These are phyloP conservation scores for Nemoura dubitans DNA, from an alignment of 2,888 invertebrate genomes.

Conservation along the genomic window DNA sequence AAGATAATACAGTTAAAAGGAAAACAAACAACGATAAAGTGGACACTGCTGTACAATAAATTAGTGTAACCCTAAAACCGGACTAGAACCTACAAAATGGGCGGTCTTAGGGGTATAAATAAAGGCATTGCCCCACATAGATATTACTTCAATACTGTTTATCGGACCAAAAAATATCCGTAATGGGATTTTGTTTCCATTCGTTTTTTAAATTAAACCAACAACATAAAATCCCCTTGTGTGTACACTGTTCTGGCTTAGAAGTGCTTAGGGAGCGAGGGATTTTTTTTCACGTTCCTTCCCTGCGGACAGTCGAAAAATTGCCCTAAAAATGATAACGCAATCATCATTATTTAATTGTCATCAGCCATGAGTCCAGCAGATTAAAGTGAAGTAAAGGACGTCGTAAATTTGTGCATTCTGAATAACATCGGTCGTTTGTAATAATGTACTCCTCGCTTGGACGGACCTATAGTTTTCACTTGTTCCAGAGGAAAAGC, in stretches of 20 bases:
- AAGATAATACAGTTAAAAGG: background rate
- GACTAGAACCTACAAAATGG: background rate
- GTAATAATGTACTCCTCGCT: background rate
- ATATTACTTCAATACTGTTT: background rate
- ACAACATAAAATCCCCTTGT: background rate
- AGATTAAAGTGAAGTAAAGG: background rate
- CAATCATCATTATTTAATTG: background rate
- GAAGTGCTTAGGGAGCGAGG: background rate
- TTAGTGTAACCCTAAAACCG: background rate
- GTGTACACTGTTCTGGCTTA: background rate
- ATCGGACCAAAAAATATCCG: constrained; percentile 1
- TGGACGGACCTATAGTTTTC: background rate
- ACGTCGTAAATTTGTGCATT: background rate
- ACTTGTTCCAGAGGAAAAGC: background rate
- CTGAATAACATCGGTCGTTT: background rate
- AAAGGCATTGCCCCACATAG: background rate
- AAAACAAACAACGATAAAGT: background rate
- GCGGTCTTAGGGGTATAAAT: background rate
- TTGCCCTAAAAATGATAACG: background rate
- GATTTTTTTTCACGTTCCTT: background rate
- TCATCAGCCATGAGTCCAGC: background rate
- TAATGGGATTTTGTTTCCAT: constrained; percentile 3
- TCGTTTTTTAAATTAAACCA: background rate
- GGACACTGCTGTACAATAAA: background rate
- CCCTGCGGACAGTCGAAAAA: background rate